Conservation (phyloP, 2,113 vertebrate species). For the Xyliphius kryptos region DNA sequence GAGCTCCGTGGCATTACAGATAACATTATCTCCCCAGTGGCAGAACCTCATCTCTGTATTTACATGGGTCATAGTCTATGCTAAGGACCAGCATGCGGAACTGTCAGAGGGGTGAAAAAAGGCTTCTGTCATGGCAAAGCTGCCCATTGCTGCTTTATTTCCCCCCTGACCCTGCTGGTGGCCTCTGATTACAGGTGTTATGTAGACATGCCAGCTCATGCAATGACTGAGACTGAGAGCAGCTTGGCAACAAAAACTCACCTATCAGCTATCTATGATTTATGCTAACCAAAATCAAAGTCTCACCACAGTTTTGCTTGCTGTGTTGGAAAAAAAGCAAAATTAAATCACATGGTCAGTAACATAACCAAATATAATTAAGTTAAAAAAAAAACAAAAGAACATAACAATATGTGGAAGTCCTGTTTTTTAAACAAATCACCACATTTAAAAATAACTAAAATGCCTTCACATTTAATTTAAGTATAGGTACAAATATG, state of each 20-base stretch:
- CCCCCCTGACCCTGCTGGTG: constrained; percentile 35
- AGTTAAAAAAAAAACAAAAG: no score
- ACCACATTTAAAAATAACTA: no score
- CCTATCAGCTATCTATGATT: neutral
- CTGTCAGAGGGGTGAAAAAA: constrained; percentile 49
- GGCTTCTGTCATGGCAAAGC: constrained; percentile 39
- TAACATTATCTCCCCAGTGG: constrained; percentile 49
- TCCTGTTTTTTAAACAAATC: no score
- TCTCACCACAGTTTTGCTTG: neutral
- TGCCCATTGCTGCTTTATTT: constrained; percentile 41
- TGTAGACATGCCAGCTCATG: constrained; percentile 34
- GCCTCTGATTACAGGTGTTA: constrained; percentile 47
- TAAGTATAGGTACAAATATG: neutral
- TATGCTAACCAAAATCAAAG: constrained; percentile 1
- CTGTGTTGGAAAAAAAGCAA: constrained; percentile 5
- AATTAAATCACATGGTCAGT: neutral
- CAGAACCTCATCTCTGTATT: constrained; percentile 37
- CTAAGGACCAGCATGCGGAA: constrained; percentile 27
- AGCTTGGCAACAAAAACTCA: constrained; percentile 11
- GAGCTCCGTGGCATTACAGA: constrained; percentile 41
- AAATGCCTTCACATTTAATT: neutral
- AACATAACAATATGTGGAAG: no score
- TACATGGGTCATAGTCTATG: constrained; percentile 29
- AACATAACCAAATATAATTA: no score
- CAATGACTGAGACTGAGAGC: constrained; percentile 23